Base-by-base conservation (phyloP, 2,113 vertebrate genomes). In the Hemibagrus wyckioides region DNA sequence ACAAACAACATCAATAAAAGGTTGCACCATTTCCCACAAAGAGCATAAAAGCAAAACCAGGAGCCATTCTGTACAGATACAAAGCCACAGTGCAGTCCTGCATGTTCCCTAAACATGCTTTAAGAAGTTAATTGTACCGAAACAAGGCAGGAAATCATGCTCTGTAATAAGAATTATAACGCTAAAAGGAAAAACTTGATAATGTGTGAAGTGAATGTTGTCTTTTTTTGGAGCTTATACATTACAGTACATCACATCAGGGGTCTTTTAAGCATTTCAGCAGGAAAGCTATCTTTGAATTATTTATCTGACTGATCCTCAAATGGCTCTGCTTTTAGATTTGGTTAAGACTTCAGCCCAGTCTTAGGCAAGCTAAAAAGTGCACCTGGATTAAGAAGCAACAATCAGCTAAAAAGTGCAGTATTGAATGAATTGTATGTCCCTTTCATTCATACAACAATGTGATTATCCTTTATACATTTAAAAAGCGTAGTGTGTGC, bases 231-330 rank as follows among this genome's bases (percentile, higher is more conserved):
- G 48, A 76, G 73, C 73, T 28, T 48, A 48, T 13, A 17, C 14
- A 17, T n/a, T 48, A 50, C 25, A 56, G 30, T 36, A 92, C 88
- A 93, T 92, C 90, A 93, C 93, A 94, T 92, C 92, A 61, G 93
- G 93, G 92, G 94, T 93, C 93, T 94, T 95, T 94, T 93, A 94
- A 92, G 92, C 91, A 90, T 94, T 94, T 95, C 94, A 94, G 93
- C 89, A 89, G 92, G 92, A 92, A 94, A 94, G 94, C 92, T 83
- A 88, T 90, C 86, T 93, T 89, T 95, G 94, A 94, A 95, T 95
- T 93, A 95, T 95, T 95, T 93, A 95, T 93, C 91, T 90, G 81
- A 85, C 92, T 94, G 93, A 94, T 94, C 93, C 92, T 91, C 92
- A 92, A 90, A 94, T 83, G 85, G 91, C 92, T 87, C 85, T 91